Percentiles rank a stretch among this genome's conserved stretches.
phyloP scores from a whole-genome alignment of 2,888 invertebrate species.

The Lathronympha strigana region DNA sequence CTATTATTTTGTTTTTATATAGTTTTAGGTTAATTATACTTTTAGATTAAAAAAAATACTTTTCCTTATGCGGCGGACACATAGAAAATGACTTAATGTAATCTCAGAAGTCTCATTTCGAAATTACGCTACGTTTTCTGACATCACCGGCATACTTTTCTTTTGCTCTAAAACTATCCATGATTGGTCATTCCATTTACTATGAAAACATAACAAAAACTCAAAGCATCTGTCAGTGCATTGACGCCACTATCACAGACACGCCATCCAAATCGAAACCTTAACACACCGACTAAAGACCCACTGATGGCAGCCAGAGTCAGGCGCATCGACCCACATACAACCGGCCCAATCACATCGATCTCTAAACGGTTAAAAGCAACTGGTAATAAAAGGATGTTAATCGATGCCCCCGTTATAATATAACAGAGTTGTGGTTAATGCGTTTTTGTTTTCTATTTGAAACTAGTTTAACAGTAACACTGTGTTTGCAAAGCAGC shows the following conservation, averaged over 20 bases:
- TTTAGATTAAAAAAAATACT: too few species aligned
- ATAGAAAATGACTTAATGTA: too few species aligned
- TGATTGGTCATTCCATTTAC: too few species aligned
- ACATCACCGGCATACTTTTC: too few species aligned
- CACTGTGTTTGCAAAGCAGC: background rate
- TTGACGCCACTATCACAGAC: background rate
- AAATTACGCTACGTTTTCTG: too few species aligned
- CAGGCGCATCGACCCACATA: slow-evolving; percentile 25
- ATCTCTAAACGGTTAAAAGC: slow-evolving; percentile 28
- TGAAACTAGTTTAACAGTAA: slow-evolving; percentile 4
- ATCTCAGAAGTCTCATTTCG: too few species aligned
- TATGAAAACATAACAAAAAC: background rate
- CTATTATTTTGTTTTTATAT: too few species aligned
- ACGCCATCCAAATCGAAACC: background rate
- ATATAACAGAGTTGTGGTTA: background rate
- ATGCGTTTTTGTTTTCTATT: slow-evolving; percentile 1
- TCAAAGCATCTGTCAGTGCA: background rate
- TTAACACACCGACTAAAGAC: background rate
- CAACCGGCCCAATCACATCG: background rate
- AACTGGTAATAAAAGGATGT: slow-evolving; percentile 25
- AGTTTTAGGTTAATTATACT: too few species aligned
- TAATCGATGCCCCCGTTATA: slow-evolving; percentile 21
- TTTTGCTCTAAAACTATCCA: too few species aligned
- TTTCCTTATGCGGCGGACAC: too few species aligned
- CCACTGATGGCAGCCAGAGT: background rate